Evolutionary conservation across 2,888 invertebrate species (phyloP).

Genomic region (Phlogophora meticulosa): DNA sequence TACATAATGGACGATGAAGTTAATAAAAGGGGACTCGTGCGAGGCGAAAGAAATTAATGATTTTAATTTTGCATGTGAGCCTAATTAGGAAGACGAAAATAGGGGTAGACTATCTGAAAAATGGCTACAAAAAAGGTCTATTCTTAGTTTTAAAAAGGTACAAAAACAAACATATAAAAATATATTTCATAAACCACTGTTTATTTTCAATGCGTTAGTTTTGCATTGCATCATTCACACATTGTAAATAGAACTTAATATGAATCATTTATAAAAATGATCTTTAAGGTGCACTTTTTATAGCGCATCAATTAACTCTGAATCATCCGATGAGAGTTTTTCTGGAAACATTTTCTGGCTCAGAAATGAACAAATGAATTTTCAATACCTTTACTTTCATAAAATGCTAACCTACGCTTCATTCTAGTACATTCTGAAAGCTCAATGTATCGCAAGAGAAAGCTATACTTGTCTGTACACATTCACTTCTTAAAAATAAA

Average conservation of each 20-base stretch:
- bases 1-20: constrained; percentile 78
- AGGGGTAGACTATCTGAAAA: constrained; percentile 1
- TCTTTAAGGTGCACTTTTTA: background rate
- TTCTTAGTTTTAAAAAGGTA: background rate
- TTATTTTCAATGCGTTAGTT: too few species aligned
- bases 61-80: constrained; percentile 75
- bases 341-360: background rate
- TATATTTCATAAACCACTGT: background rate
- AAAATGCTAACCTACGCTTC: too few species aligned
- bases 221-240: too few species aligned
- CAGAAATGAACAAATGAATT: background rate
- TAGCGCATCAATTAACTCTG: background rate
- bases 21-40: constrained; percentile 78
- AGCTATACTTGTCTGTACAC: too few species aligned
- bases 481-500: too few species aligned
- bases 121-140: background rate
- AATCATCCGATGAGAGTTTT: too few species aligned
- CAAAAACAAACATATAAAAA: background rate
- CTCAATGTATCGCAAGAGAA: too few species aligned
- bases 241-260: too few species aligned
- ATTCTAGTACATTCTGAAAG: too few species aligned
- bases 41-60: constrained; percentile 77
- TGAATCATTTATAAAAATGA: too few species aligned
- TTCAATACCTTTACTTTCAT: too few species aligned
- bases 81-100: constrained; percentile 74